Conservation (phyloP, 2,797 vertebrate genomes). For the Cryptoblepharus egeriae region DNA sequence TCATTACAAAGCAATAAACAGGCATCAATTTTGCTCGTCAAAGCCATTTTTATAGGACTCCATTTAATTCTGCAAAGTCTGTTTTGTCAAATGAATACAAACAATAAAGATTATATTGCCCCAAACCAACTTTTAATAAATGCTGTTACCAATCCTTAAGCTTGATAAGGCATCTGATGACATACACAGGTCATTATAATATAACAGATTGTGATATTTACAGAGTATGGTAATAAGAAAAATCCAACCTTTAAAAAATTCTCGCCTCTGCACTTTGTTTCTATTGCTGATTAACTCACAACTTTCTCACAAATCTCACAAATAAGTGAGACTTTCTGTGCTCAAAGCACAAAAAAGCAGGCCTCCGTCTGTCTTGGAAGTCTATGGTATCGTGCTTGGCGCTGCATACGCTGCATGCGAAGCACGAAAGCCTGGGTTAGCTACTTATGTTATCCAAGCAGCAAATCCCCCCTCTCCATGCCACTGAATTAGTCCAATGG, state of each 20-base stretch:
- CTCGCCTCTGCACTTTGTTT: background rate
- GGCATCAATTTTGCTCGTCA: background rate
- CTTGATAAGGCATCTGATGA: background rate
- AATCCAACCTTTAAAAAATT: background rate
- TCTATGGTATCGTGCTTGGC: too few species aligned
- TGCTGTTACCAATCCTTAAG: slow-evolving; percentile 12
- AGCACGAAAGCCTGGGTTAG: too few species aligned
- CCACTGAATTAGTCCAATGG: too few species aligned
- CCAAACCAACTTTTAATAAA: slow-evolving; percentile 21
- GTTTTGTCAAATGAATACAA: slow-evolving; percentile 14
- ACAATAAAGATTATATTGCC: background rate
- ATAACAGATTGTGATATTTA: background rate
- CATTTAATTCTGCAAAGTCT: background rate
- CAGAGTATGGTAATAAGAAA: slow-evolving; percentile 23
- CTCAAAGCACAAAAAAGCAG: background rate
- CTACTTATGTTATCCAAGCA: too few species aligned
- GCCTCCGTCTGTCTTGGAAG: too few species aligned
- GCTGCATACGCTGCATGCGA: too few species aligned
- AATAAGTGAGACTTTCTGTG: background rate
- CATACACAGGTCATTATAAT: background rate
- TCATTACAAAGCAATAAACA: background rate
- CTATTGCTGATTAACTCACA: background rate
- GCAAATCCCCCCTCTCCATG: too few species aligned
- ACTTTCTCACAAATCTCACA: too few species aligned
- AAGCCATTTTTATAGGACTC: background rate